Evolutionary conservation across 2,888 invertebrate genomes (phyloP).

Genomic region (Cheilosia vulpina): DNA sequence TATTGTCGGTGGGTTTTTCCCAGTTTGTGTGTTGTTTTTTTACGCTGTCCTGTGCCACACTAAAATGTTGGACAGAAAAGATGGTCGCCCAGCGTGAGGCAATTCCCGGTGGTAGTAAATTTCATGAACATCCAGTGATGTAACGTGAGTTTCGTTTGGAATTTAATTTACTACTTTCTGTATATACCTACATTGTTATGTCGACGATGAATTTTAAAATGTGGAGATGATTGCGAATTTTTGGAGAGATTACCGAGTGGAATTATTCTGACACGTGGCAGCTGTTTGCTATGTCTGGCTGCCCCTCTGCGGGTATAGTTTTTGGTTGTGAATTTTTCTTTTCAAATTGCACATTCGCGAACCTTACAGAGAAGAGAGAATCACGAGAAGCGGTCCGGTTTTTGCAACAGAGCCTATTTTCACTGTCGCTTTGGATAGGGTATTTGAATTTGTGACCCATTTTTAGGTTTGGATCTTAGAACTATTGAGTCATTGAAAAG

Average conservation of each 20-base stretch:
- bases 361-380: too few relatives aligned
- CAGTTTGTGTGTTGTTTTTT: background rate
- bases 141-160: conserved; percentile 50
- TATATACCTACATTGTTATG: conserved; percentile 26
- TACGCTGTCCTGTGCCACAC: conserved; percentile 27
- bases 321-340: too few relatives aligned
- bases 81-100: conserved; percentile 19
- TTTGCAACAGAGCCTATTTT: too few relatives aligned
- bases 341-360: too few relatives aligned
- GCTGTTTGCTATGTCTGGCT: background rate
- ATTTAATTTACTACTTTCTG: conserved; percentile 62
- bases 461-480: too few relatives aligned
- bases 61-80: conserved; percentile 1
- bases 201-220: conserved; percentile 54
- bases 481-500: too few relatives aligned
- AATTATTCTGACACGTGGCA: background rate
- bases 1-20: conserved; percentile 45
- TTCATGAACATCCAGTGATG: conserved; percentile 41
- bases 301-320: background rate
- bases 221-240: conserved; percentile 22
- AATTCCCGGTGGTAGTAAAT: conserved; percentile 20
- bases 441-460: too few relatives aligned
- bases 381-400: too few relatives aligned
- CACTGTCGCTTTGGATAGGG: too few relatives aligned
- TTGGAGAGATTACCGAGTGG: background rate